Base-by-base conservation (phyloP, 2,888 invertebrate genomes). In the Ophioninae sp. region DNA sequence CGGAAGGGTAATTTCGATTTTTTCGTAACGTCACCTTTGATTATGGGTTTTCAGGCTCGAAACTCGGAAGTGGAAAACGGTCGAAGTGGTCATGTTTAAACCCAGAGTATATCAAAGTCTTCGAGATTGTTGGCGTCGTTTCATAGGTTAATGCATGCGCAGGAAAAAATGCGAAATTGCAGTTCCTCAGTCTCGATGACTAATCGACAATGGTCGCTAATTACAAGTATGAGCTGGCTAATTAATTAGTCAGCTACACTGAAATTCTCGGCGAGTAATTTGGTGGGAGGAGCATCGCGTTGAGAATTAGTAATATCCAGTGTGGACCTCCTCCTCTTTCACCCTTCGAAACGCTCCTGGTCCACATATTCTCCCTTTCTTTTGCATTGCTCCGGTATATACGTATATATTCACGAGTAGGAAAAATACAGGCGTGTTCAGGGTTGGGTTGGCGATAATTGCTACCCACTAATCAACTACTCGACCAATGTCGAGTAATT, bases 191-290 rank as follows among this genome's bases (percentile, higher is more conserved):
- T n/a, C 41, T 39, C 64, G 83, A 88, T 88, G 88, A 89, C 87
- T 88, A 88, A 89, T 88, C 87, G 88, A 72, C 50, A 37, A 20
- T 69, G 78, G 75, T 50, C 81, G 81, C 87, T 89, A 88, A 89
- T 90, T 88, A 85, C 85, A 75, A 20, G 69, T 61, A 37, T 61
- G 37, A 75, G 69, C 81, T 75, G 79, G 75, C 86, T 89, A 87
- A 89, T 89, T 90, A 89, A 90, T 90, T 90, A 91, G 88, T 90
- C 89, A 88, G 87, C 82, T 61, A 85, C 79, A 85, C 81, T 86
- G 85, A 85, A 86, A 87, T 50, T 72, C 77, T 37, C 23, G 72
- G 61, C 30, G 44, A 41, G 61, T 21, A 73, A 39, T 37, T 81
- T 50, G 76, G 79, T 61, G 74, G 78, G 70, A 79, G 84, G 75